Base-by-base conservation (phyloP, 2,888 invertebrate genomes). In the Hypsopygia costalis region DNA sequence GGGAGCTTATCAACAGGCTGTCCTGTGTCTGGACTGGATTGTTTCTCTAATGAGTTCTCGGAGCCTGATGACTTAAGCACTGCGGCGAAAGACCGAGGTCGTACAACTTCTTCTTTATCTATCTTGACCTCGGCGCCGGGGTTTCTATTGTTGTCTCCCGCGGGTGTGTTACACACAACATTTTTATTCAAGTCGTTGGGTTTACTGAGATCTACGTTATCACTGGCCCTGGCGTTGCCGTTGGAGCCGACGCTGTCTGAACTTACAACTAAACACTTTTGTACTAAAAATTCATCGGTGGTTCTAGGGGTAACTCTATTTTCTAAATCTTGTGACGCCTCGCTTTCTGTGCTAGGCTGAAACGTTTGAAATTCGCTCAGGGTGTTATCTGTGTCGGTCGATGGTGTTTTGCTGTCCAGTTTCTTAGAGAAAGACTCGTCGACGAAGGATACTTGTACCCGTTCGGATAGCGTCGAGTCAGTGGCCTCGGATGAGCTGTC, bases 221-320 rank as follows among this genome's bases (percentile, higher is more conserved):
- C 78, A 72, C 76, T 65, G 45, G 68, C 65, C 62, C 57, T 54
- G 39, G 62, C 55, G 39, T 65, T 68, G 34, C 63, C 62, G 49
- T 69, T 69, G 31, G 69, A 62, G 61, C 66, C 57, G 44, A 67
- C 59, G 55, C 52, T 55, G 48, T 71, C 60, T 46, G 50, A 42
- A 65, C 87, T 88, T 87, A 88, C 65, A 79, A 68, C 87, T 88
- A 88, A 67, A 69, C 16, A 16, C 16, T 74, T 87, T 88, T 87
- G 87, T 88, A 88, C 87, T 87, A 81, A 70, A 62, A 16, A 16
- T 67, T 78, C 77, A 76, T 83, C 88, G 88, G 88, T 87, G 87
- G 88, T 74, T 61, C 55, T 45, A 46, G 70, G 71, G 80, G 85
- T 83, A 81, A 85, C 81, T 75, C 54, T 71, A 28, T 52, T 57